These are phyloP conservation scores for Heliconius ismenius DNA, from an alignment of 2,888 invertebrate genomes.

Conservation along the genomic window DNA sequence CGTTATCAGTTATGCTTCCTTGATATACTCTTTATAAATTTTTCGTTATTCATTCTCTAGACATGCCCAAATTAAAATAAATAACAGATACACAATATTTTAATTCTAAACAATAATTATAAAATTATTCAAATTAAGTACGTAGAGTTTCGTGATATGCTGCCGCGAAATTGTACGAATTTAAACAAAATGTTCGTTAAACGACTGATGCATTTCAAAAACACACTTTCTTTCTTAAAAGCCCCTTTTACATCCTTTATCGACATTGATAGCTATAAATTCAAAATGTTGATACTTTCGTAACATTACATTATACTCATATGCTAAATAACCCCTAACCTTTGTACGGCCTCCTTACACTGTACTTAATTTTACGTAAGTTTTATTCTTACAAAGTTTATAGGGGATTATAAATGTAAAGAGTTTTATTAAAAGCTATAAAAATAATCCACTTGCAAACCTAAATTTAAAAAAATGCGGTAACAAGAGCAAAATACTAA, in stretches of 20 bases:
- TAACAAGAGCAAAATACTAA: background rate
- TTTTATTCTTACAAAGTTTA: slow-evolving; percentile 5
- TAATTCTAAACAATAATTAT: no score
- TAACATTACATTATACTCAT: slow-evolving; percentile 16
- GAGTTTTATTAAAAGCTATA: background rate
- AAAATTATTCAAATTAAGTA: no score
- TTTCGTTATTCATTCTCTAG: no score
- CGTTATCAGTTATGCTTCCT: no score
- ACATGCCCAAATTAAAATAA: no score
- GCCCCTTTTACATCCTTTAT: background rate
- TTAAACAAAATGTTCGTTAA: background rate
- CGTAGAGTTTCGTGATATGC: background rate
- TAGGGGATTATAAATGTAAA: slow-evolving; percentile 9
- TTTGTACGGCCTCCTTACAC: slow-evolving; percentile 23
- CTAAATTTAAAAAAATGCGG: background rate
- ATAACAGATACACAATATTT: no score
- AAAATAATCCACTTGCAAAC: background rate
- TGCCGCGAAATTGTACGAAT: background rate
- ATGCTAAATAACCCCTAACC: slow-evolving; percentile 27
- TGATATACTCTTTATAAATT: no score
- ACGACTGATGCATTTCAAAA: no score
- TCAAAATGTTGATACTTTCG: slow-evolving; percentile 18
- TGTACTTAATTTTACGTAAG: slow-evolving; percentile 22
- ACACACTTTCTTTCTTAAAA: background rate
- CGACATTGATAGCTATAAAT: slow-evolving; percentile 1